Evolutionary conservation across 64 coral and sea anemone genomes (phyloP).

Genomic region (Trachythela sp.): DNA sequence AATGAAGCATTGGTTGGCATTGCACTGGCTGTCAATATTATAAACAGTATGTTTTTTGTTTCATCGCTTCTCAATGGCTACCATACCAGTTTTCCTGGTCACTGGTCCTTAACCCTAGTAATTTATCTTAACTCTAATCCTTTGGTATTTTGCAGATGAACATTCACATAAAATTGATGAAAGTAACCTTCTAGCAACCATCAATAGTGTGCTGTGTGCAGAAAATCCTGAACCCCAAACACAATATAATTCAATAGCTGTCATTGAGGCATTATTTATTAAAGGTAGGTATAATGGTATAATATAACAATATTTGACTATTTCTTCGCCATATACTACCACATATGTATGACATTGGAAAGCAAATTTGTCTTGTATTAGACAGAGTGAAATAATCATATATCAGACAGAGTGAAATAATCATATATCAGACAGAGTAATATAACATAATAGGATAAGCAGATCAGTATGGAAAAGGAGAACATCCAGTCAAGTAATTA

Average conservation of each 20-base stretch:
- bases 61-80: no score
- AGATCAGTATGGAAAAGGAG: no score
- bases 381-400: no score
- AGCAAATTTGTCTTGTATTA: no score
- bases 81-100: neutral
- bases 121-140: neutral
- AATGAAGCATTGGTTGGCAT: conserved; percentile 24
- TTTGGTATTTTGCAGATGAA: neutral
- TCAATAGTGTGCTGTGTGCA: neutral
- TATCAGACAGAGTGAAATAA: no score
- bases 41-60: neutral
- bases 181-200: neutral
- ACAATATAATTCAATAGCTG: neutral
- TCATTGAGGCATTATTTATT: conserved; percentile 16
- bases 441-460: no score
- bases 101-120: neutral
- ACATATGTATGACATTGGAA: no score
- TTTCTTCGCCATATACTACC: neutral
- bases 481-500: no score
- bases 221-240: conserved; percentile 2
- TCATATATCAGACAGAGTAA: no score
- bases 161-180: neutral
- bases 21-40: neutral
- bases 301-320: no score
- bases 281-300: conserved; percentile 13